These are phyloP conservation scores for Cryptoblepharus egeriae DNA, from an alignment of 2,797 vertebrate species.

Conservation along the genomic window DNA sequence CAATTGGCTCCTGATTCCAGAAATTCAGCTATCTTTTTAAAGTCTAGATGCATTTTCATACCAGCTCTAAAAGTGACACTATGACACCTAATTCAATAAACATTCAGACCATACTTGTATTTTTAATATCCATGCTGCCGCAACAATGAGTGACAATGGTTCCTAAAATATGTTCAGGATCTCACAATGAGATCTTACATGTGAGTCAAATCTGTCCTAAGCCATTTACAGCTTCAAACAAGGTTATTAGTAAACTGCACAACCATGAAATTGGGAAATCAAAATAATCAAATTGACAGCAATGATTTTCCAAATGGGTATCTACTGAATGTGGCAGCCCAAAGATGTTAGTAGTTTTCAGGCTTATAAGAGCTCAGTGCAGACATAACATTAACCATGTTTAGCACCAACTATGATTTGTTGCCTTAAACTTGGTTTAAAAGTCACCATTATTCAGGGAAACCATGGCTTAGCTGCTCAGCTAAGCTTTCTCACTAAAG, in stretches of 20 bases:
- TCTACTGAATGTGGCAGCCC: background rate
- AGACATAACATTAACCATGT: background rate
- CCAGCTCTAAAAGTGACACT: constrained; percentile 32
- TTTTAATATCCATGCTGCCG: background rate
- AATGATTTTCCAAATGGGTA: background rate
- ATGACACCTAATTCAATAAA: background rate
- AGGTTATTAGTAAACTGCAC: background rate
- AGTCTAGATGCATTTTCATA: constrained; percentile 24
- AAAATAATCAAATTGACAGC: background rate
- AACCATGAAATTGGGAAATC: background rate
- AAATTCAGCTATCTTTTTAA: constrained; percentile 24
- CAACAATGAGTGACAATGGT: background rate
- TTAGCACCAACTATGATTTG: background rate
- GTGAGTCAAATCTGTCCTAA: background rate
- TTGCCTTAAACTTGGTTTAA: background rate
- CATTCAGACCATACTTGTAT: fast-evolving
- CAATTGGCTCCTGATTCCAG: background rate
- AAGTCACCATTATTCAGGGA: background rate
- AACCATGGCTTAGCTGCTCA: background rate
- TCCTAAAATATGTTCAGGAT: background rate
- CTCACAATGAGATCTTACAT: background rate
- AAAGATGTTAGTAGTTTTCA: background rate
- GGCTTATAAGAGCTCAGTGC: background rate
- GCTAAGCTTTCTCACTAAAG: background rate
- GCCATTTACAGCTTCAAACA: background rate